These are phyloP conservation scores for Chroicocephalus ridibundus DNA, from an alignment of 2,113 vertebrate genomes.

Conservation along the genomic window DNA sequence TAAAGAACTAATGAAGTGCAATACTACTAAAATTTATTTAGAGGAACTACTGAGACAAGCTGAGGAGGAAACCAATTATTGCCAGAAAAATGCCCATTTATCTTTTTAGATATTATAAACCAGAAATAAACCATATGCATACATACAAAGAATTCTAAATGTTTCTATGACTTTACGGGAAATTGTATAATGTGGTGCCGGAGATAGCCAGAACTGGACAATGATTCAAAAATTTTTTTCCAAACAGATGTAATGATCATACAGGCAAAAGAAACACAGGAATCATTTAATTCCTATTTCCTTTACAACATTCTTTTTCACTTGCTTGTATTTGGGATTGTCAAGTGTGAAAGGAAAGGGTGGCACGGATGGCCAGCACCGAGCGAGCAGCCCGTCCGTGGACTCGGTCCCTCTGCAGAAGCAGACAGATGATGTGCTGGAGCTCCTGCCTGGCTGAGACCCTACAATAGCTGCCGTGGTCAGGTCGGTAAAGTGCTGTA, in stretches of 20 bases:
- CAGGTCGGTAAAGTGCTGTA: not conserved
- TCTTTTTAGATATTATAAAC: not conserved
- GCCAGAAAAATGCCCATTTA: not conserved
- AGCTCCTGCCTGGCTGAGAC: not conserved
- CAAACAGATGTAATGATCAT: not conserved
- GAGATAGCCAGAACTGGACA: not conserved
- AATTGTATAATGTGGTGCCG: not conserved
- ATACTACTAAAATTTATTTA: not conserved
- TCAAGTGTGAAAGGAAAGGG: not conserved
- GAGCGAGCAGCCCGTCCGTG: rapidly evolving
- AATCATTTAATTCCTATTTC: not conserved
- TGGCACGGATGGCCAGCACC: not conserved
- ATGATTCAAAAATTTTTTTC: not conserved
- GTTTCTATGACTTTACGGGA: not conserved
- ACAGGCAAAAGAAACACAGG: not conserved
- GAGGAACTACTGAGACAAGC: not conserved
- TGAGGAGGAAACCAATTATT: not conserved
- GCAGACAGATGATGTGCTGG: not conserved
- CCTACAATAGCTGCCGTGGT: not conserved
- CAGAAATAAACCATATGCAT: not conserved
- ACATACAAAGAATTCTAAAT: not conserved
- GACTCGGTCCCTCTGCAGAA: rapidly evolving
- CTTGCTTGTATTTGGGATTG: not conserved
- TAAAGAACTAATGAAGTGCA: not conserved
- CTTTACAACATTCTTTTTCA: not conserved